A percentile compares a stretch with the other conserved stretches of the same genome.
These are phyloP conservation scores for Folsomia candida DNA, from an alignment of 2,888 invertebrate species.

Conservation along the genomic window DNA sequence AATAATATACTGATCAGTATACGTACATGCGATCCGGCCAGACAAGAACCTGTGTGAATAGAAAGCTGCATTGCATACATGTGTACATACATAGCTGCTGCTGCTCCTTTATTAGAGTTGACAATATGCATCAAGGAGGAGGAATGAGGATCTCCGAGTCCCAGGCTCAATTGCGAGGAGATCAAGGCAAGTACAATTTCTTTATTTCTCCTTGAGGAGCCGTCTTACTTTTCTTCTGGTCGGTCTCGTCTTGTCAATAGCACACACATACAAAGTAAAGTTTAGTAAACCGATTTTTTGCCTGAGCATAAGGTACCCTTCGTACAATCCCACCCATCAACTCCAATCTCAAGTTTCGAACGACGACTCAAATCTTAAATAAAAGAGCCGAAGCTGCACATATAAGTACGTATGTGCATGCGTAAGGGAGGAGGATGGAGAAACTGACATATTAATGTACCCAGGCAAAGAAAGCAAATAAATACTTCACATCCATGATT, in stretches of 20 bases:
- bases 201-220: background rate
- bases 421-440: too few relatives aligned
- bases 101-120: background rate
- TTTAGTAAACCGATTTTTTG: background rate
- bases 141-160: background rate
- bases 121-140: background rate
- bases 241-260: background rate
- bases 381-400: background rate
- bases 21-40: too few relatives aligned
- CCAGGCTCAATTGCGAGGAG: too few relatives aligned
- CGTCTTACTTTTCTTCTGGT: background rate
- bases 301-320: background rate
- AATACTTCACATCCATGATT: too few relatives aligned
- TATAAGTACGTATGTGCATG: background rate
- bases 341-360: background rate
- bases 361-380: background rate
- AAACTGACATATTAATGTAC: too few relatives aligned
- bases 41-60: too few relatives aligned
- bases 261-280: background rate
- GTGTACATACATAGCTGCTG: background rate
- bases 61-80: too few relatives aligned
- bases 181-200: background rate
- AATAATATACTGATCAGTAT: background rate
- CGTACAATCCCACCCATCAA: background rate
- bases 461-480: background rate